Base-by-base conservation (phyloP, 2,113 vertebrate genomes). In the Scolopax mira region DNA sequence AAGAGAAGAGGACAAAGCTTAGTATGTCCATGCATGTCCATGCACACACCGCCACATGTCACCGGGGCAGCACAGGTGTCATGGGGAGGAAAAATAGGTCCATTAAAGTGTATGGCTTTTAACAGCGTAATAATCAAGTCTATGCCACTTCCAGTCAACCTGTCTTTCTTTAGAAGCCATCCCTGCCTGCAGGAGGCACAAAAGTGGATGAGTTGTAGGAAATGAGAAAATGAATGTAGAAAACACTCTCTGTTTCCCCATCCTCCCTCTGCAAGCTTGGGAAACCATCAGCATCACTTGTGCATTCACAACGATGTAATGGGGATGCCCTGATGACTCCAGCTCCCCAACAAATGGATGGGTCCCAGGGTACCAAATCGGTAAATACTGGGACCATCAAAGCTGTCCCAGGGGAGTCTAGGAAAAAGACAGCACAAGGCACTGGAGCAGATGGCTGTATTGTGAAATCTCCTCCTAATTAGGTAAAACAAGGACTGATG, bases 381-480 rank as follows among this genome's bases (percentile, higher is more conserved):
- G 24, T 78, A 82, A 90, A 79, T 46, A 54, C 27, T 78, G 66
- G 73, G 42, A 67, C 70, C 55, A 71, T 54, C 84, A 78, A 41
- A 62, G 23, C 11, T 55, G 27, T 70, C 94, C 88, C 23, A 0
- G 22, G 62, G 57, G 71, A 83, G 31, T 69, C 72, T 81, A 80
- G 48, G 30, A 55, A 75, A 77, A 31, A 64, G 64, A 15, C 57
- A 90, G 55, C 24, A 62, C 25, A 52, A 81, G 31, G 49, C 69
- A 57, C 15, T 24, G 72, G 72, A 94, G 88, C 81, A 96, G 91
- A 92, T 92, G 96, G 88, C 37, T 77, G 22, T 61, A 10, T 35
- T 79, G 90, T 81, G 60, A 93, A 72, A 81, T 79, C 30, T 84
- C 49, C 54, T 90, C 41, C 42, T 89, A 89, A 96, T 85, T 61